Evolutionary conservation across 1,140 invertebrate species (phyloP), one percentile per base, ranked within the genome.

Genomic region (Aphis craccivora): DNA sequence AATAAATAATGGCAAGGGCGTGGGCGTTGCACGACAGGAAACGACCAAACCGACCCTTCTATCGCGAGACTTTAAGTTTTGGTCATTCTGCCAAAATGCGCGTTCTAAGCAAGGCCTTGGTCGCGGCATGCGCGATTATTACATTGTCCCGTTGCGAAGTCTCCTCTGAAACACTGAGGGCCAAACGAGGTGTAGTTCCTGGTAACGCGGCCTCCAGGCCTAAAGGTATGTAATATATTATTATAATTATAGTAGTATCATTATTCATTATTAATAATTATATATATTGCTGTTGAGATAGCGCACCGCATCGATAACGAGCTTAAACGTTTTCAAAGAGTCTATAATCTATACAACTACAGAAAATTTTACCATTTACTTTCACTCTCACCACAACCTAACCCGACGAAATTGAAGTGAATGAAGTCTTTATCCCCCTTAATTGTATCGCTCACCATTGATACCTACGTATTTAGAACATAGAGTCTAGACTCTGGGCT

Each of bases 11-110:
- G 30, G 22, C 53, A 53, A 37, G 91, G 76, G 91, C 91, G 91
- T 84, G 91, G 48, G 45, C 67, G 91, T 86, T 53, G 91, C 91
- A 93, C 76, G 91, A 84, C 91, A 93, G 81, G 81, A 86, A 93
- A 93, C 89, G 55, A 83, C 90, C 5, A 53, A 18, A 76, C 90
- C 90, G 45, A 83, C 25, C 43, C 76, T 92, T 51, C 20, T 11
- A 40, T 1, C n/a, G 35, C 35, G 14, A n/a, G 8, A 84, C n/a
- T 67, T n/a, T 22, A 4, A 76, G 8, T 92, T 83, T n/a, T 40
- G 45, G 76, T 40, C 91, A 86, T 93, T 93, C 91, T 81, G 37
- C 81, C 81, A 51, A 93, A 93, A 93, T 93, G 67, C 81, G 48
- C 37, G 91, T 35, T 35, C 35, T 11, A 14, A 35, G 81, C 48